Evolutionary conservation across 2,113 vertebrate species (phyloP).

Genomic region (Notothenia coriiceps): DNA sequence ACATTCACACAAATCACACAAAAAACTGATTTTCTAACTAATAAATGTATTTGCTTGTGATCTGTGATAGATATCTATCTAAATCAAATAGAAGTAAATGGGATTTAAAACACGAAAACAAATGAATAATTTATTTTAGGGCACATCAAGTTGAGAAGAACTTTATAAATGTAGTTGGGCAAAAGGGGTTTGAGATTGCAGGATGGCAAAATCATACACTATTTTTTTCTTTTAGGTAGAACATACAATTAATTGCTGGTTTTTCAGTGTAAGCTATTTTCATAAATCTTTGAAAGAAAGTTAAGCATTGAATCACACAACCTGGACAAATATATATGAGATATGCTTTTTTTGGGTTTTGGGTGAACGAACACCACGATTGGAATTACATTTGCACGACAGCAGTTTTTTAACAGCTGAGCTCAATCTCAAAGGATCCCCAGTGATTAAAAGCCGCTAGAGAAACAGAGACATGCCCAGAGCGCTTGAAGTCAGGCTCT

Average conservation of each 20-base stretch:
- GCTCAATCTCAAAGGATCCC: slow-evolving; percentile 42
- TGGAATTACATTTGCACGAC: slow-evolving; percentile 25
- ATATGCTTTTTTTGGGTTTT: neutral
- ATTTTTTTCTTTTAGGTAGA: too few relatives aligned
- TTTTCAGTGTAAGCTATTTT: too few relatives aligned
- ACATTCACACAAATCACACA: neutral
- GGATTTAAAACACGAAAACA: neutral
- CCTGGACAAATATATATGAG: too few relatives aligned
- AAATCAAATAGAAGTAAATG: neutral
- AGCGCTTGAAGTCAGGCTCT: slow-evolving; percentile 62
- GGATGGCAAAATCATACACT: too few relatives aligned
- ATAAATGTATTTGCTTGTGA: neutral
- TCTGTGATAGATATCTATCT: neutral
- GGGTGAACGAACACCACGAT: neutral
- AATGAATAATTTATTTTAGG: neutral
- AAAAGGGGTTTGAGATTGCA: too few relatives aligned
- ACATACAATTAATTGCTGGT: too few relatives aligned
- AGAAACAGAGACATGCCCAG: slow-evolving; percentile 73
- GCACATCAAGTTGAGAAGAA: neutral
- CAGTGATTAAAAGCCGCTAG: slow-evolving; percentile 64
- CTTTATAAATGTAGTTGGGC: neutral
- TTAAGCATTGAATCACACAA: too few relatives aligned
- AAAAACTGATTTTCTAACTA: neutral
- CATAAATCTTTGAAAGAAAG: too few relatives aligned
- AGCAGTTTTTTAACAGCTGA: slow-evolving; percentile 63